Percentiles rank a stretch among this genome's conserved stretches.
Conservation (phyloP, 2,888 invertebrate genomes). For the Xylocampa areola region DNA sequence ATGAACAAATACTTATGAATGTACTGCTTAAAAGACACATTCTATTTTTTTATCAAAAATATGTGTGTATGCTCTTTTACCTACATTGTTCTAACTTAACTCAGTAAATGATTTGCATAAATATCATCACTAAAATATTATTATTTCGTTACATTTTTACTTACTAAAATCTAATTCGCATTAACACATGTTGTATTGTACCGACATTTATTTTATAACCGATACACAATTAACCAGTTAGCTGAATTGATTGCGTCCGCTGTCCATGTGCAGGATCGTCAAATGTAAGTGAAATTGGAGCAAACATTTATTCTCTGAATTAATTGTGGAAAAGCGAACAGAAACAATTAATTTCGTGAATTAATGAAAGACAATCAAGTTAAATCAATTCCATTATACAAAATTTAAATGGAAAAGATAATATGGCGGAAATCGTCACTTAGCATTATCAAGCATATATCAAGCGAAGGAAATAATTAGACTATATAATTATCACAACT, state of each 20-base stretch:
- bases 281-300: slow-evolving; percentile 20
- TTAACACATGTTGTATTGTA: slow-evolving; percentile 57
- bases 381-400: slow-evolving; percentile 8
- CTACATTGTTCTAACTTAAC: no score
- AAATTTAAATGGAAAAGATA: slow-evolving; percentile 6
- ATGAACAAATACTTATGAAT: no score
- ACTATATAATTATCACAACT: no score
- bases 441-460: no score
- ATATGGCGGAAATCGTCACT: neutral
- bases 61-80: no score
- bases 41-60: no score
- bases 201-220: slow-evolving; percentile 72
- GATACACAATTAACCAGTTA: slow-evolving; percentile 84
- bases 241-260: slow-evolving; percentile 86
- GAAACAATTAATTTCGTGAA: slow-evolving; percentile 22
- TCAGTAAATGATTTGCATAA: no score
- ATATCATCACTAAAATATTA: no score
- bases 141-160: neutral
- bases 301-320: slow-evolving; percentile 25
- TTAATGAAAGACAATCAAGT: slow-evolving; percentile 8
- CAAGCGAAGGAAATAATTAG: no score
- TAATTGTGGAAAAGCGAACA: neutral
- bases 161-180: neutral
- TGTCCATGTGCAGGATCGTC: slow-evolving; percentile 40
- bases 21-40: no score